Percentiles rank a stretch among this genome's conserved stretches.
These are phyloP conservation scores for Sphenopsis melanotis DNA, from an alignment of 2,797 vertebrate genomes.

Conservation along the genomic window DNA sequence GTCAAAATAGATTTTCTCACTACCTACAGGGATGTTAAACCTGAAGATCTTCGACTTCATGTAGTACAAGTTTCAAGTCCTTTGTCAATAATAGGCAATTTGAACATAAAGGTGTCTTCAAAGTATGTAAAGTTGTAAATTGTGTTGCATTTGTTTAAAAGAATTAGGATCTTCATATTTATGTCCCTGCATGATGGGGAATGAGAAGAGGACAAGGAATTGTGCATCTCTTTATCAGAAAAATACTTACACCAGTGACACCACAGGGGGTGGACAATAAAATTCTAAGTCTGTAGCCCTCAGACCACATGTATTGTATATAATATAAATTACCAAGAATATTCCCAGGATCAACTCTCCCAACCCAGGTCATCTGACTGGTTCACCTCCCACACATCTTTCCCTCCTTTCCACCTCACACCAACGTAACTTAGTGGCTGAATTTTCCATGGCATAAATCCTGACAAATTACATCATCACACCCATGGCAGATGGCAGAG, in stretches of 20 bases:
- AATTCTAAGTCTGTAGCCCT: background rate
- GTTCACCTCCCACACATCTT: no score
- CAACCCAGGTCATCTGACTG: background rate
- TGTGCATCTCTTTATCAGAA: background rate
- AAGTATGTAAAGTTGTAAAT: background rate
- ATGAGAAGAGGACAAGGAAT: background rate
- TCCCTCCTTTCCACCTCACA: background rate
- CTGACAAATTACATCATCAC: background rate
- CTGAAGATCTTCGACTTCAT: background rate
- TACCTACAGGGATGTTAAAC: background rate
- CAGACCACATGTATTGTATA: accelerated
- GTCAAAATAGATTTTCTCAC: background rate
- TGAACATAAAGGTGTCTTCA: background rate
- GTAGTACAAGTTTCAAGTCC: background rate
- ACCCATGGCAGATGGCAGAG: no score
- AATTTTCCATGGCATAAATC: background rate
- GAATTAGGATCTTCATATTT: background rate
- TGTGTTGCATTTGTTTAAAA: background rate
- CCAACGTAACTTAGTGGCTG: background rate
- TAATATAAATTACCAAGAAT: background rate
- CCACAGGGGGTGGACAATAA: background rate
- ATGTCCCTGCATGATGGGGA: background rate
- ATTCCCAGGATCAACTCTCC: background rate
- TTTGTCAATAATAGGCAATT: background rate
- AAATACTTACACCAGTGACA: background rate